Percentiles rank a stretch among this genome's conserved stretches.
Conservation (phyloP, 2,888 invertebrate genomes). For the Synanthedon myopaeformis region DNA sequence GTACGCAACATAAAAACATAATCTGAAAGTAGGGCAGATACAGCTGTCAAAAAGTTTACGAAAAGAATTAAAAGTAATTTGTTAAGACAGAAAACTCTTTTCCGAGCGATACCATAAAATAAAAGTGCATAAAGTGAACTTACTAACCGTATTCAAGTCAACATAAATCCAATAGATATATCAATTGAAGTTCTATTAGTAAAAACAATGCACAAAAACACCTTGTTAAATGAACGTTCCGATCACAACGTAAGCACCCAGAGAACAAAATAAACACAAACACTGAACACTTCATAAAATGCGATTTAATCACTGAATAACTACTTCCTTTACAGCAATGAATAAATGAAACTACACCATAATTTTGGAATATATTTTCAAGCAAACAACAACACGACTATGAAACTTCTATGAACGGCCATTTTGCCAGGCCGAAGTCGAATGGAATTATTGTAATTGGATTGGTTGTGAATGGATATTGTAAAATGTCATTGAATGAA, state of each 20-base stretch:
- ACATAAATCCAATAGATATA: neutral
- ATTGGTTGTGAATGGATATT: too few relatives aligned
- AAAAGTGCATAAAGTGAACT: neutral
- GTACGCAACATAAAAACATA: neutral
- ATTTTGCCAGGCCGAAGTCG: neutral
- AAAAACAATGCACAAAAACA: neutral
- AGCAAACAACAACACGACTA: neutral
- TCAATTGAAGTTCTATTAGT: neutral
- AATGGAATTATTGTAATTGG: too few relatives aligned
- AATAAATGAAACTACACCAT: neutral
- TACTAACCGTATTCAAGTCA: neutral
- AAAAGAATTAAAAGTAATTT: neutral
- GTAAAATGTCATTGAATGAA: too few relatives aligned
- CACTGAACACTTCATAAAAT: neutral
- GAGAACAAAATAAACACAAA: neutral
- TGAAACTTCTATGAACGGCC: neutral
- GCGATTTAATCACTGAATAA: neutral
- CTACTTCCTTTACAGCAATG: neutral
- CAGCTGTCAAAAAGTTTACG: neutral
- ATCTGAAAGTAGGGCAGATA: neutral
- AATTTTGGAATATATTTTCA: neutral
- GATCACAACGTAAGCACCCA: neutral
- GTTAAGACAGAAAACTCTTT: neutral
- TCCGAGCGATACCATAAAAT: neutral
- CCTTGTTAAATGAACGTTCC: neutral